phyloP scores from a whole-genome alignment of 2,888 invertebrate genomes.

The Nomada fabriciana region DNA sequence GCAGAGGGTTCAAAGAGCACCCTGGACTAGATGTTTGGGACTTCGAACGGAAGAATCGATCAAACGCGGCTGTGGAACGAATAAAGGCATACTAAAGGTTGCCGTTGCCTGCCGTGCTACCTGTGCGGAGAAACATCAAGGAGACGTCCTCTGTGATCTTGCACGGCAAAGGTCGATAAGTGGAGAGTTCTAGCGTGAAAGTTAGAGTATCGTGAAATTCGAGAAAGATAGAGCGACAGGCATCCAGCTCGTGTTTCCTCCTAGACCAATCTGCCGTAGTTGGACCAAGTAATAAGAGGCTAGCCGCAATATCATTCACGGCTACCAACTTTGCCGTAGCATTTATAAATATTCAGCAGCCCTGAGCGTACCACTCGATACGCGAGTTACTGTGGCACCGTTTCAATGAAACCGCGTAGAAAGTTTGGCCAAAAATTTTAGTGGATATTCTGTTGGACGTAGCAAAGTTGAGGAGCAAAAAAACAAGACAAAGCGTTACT shows the following conservation, averaged over 20 bases:
- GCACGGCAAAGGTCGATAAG: slow-evolving; percentile 55
- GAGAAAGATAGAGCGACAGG: slow-evolving; percentile 28
- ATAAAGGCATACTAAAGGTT: slow-evolving; percentile 60
- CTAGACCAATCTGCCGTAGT: slow-evolving; percentile 18
- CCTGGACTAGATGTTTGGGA: slow-evolving; percentile 52
- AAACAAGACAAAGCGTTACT: background rate
- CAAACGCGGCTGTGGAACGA: slow-evolving; percentile 59
- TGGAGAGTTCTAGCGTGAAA: slow-evolving; percentile 26
- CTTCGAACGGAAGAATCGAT: slow-evolving; percentile 65
- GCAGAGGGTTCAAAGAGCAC: slow-evolving; percentile 59
- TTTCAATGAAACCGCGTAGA: too few relatives aligned
- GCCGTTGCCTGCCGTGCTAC: slow-evolving; percentile 43
- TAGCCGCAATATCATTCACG: slow-evolving; percentile 14
- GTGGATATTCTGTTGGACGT: background rate
- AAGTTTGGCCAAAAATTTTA: slow-evolving; percentile 9
- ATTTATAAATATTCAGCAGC: slow-evolving; percentile 20
- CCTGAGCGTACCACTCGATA: background rate
- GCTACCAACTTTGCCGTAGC: background rate
- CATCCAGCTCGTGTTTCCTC: slow-evolving; percentile 19
- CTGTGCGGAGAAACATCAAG: slow-evolving; percentile 61
- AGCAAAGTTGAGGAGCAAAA: background rate
- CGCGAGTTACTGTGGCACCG: too few relatives aligned
- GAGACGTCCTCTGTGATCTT: slow-evolving; percentile 68
- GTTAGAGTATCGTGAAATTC: slow-evolving; percentile 44
- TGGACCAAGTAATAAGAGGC: slow-evolving; percentile 47